Base-by-base conservation (phyloP, 2,797 vertebrate species). In the Monodelphis domestica region DNA sequence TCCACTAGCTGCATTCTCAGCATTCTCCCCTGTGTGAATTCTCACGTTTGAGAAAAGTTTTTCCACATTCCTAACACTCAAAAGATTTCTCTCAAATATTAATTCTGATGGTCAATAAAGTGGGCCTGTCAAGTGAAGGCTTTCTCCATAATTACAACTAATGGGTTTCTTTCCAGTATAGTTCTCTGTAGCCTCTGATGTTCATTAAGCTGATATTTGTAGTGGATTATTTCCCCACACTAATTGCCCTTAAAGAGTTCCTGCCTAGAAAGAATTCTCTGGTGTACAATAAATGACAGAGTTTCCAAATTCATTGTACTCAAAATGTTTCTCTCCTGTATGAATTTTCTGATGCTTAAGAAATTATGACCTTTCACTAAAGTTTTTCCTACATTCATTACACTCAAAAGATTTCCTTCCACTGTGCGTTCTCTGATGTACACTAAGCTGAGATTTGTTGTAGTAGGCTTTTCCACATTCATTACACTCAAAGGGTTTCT, bases 361-460 rank as follows among this genome's bases (percentile, higher is more conserved):
- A 94, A 97, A 96, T 89, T 97, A 97, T 89, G 96, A 97, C 90
- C 97, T 98, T 92, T 98, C 96, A 54, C 97, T 97, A 96, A 98
- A 98, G 38, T 95, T 96, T 95, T 97, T 97, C 53, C 95, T 97
- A 97, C 97, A 98, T 95, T 97, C 96, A 89, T 63, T 53, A 96
- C 97, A 98, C 38, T 96, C 97, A 89, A 97, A 97, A 45, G 97
- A 97, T 90, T 98, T 98, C 92, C 96, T 96, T 93, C 97, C 97
- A 30, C 96, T 97, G 4, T 97, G 97, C 91, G 95, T 97, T 91
- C 96, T 97, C 78, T 97, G 96, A 89, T 97, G 96, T 53, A 97
- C 97, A 94, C 96, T 94, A 57, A 92, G 97, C 54, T 97, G 97
- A 33, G 97, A 97, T 59, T 97, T 97, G 95, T 97, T 96, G 92